These are phyloP conservation scores for Ariopsis seemanni DNA, from an alignment of 2,113 vertebrate genomes.

Conservation along the genomic window DNA sequence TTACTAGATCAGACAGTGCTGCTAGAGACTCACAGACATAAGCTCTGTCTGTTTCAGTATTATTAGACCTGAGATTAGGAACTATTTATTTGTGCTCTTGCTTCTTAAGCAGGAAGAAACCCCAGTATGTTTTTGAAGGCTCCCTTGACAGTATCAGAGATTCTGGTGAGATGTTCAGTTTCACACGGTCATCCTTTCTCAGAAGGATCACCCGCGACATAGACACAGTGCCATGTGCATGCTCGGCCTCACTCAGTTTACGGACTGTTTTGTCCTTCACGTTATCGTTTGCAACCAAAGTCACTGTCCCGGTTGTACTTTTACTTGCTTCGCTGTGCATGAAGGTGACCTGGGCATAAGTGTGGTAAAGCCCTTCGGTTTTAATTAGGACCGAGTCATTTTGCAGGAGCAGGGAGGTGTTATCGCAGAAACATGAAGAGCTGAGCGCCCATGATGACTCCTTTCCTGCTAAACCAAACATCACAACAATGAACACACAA, in stretches of 20 bases:
- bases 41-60: background rate
- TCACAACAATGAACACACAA: background rate
- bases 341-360: slow-evolving; percentile 65
- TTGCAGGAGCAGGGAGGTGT: background rate
- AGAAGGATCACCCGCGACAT: slow-evolving; percentile 56
- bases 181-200: slow-evolving; percentile 40
- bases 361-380: slow-evolving; percentile 52
- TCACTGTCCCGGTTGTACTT: background rate
- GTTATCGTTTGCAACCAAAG: slow-evolving; percentile 47
- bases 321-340: accelerated
- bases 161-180: slow-evolving; percentile 33
- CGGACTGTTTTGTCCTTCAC: accelerated
- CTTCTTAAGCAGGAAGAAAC: slow-evolving; percentile 55
- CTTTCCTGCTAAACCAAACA: slow-evolving; percentile 18
- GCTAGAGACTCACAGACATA: background rate
- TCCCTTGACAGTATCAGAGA: background rate
- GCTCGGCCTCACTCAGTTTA: slow-evolving; percentile 40
- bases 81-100: background rate
- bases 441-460: background rate
- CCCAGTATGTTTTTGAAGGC: slow-evolving; percentile 61
- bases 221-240: slow-evolving; percentile 38
- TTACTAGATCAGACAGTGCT: background rate
- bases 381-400: slow-evolving; percentile 40
- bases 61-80: background rate
- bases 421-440: background rate